Evolutionary conservation across 2,113 vertebrate genomes (phyloP).

Genomic region (Benitochromis conjunctus): DNA sequence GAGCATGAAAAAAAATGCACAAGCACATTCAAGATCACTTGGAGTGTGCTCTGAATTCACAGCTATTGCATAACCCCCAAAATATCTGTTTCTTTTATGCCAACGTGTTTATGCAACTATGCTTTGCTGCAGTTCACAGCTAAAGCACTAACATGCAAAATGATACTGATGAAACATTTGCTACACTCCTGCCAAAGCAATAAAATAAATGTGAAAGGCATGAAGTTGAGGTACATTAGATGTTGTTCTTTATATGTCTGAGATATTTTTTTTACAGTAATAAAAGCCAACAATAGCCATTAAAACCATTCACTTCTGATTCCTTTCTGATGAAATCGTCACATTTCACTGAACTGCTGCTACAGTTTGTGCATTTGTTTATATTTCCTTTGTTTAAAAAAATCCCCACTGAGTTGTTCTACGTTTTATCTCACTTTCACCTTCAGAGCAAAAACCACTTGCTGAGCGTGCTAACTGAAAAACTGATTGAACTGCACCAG

Average conservation of each 20-base stretch:
- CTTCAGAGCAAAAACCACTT: neutral
- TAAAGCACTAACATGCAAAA: neutral
- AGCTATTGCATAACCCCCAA: neutral
- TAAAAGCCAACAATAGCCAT: neutral
- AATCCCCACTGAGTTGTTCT: neutral
- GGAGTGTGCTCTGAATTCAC: neutral
- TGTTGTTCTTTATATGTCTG: neutral
- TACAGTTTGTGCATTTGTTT: neutral
- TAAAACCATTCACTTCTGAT: neutral
- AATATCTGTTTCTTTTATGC: neutral
- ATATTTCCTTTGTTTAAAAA: neutral
- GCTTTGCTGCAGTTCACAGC: neutral
- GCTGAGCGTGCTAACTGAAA: neutral
- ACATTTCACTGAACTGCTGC: neutral
- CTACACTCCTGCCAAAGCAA: fast-evolving
- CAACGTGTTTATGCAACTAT: neutral
- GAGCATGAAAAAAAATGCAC: neutral
- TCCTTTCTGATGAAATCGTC: neutral
- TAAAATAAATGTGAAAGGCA: neutral
- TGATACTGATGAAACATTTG: neutral
- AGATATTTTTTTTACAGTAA: neutral
- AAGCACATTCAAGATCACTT: neutral
- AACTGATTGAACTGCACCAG: slow-evolving; percentile 5
- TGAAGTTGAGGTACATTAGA: neutral
- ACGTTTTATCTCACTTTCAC: neutral